Base-by-base conservation (phyloP, 2,113 vertebrate species). In the Paratilapia polleni region DNA sequence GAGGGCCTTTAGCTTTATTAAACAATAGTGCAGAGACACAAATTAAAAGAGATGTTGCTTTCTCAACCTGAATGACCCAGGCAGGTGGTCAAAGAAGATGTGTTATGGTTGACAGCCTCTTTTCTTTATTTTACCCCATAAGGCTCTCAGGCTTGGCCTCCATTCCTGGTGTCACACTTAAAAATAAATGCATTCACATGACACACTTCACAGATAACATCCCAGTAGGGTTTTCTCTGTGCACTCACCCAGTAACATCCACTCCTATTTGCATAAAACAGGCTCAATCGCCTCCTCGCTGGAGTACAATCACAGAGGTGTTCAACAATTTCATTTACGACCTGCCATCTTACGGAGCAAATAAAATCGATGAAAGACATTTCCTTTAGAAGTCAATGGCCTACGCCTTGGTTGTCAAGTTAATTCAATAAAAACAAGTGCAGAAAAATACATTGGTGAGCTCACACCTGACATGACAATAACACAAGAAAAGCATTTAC, bases 21-120 rank as follows among this genome's bases (percentile, higher is more conserved):
- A 92, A 92, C 93, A 94, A 92, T 57, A 63, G 78, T 26, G 41
- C 41, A 19, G 63, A 78, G 87, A 70, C 76, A 59, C 80, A 86
- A 90, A 93, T 94, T 91, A 90, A 94, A 89, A 89, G 87, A 84
- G 88, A 92, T 70, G 84, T 77, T 60, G 78, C 77, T 82, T 89
- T 79, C 74, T 56, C 87, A 89, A 91, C 90, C 92, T 70, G 73
- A 89, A 89, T 90, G 87, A 91, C 86, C 81, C 82, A 43, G 73
- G 73, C 87, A 64, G 73, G 41, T n/a, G 34, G 81, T 88, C 88
- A 88, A 91, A 85, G 83, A 82, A 59, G 73, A 82, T 34, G 81
- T 60, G 89, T 91, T 60, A 80, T 78, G 92, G 68, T 80, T 90
- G 89, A 92, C 81, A 41, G 92, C 64, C 63, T 84, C 91, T 80